These are phyloP conservation scores for Pedicia rivosa DNA, from an alignment of 2,888 invertebrate species.

Conservation along the genomic window DNA sequence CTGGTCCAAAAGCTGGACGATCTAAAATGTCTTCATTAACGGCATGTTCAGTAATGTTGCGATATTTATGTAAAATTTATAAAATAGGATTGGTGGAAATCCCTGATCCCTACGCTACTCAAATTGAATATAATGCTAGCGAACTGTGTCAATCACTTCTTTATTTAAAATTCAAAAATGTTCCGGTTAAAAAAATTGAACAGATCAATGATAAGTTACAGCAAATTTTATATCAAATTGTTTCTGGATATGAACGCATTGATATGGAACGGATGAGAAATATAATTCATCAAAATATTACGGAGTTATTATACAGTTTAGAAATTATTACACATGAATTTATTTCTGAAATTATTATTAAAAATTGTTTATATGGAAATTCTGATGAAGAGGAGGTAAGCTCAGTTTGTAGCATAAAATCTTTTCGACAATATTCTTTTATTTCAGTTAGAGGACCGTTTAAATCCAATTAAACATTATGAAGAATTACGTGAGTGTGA, in stretches of 20 bases:
- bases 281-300: slow-evolving; percentile 51
- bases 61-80: slow-evolving; percentile 75
- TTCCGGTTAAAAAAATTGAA: slow-evolving; percentile 49
- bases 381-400: slow-evolving; percentile 55
- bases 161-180: slow-evolving; percentile 57
- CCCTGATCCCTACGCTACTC: slow-evolving; percentile 64
- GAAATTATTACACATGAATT: slow-evolving; percentile 64
- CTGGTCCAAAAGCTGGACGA: slow-evolving; percentile 46
- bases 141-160: slow-evolving; percentile 59
- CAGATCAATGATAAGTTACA: slow-evolving; percentile 41
- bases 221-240: slow-evolving; percentile 32
- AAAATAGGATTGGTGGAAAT: slow-evolving; percentile 72
- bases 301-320: slow-evolving; percentile 51
- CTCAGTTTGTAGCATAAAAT: no score
- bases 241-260: slow-evolving; percentile 33
- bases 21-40: slow-evolving; percentile 42
- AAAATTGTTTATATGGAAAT: slow-evolving; percentile 69
- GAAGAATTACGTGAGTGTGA: slow-evolving; percentile 34
- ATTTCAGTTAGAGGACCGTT: slow-evolving; percentile 44
- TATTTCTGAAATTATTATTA: slow-evolving; percentile 61
- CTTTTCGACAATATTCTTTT: no score
- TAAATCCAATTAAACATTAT: slow-evolving; percentile 49
- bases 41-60: slow-evolving; percentile 52
- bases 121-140: slow-evolving; percentile 41
- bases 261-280: slow-evolving; percentile 62